Evolutionary conservation across 2,797 vertebrate genomes (phyloP).

Genomic region (Danio choprae): DNA sequence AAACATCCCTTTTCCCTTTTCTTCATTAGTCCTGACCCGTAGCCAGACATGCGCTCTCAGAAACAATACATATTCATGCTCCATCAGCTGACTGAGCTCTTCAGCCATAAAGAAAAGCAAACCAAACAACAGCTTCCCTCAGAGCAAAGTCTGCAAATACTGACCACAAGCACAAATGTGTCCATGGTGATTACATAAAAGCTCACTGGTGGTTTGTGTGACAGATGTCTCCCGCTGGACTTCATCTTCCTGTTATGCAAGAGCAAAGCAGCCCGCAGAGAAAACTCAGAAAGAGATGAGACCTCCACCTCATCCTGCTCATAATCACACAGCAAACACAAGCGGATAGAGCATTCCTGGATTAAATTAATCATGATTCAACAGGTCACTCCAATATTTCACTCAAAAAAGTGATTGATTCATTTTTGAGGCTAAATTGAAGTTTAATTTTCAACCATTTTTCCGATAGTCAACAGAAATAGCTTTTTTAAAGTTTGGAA

Average conservation of each 20-base stretch:
- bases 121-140: conserved; percentile 8
- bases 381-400: conserved; percentile 9
- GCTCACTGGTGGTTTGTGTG: conserved; percentile 64
- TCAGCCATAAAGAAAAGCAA: neutral
- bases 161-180: conserved; percentile 25
- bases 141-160: conserved; percentile 8
- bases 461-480: too few species aligned
- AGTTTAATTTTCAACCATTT: too few species aligned
- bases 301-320: conserved; percentile 1
- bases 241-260: conserved; percentile 74
- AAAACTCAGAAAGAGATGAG: conserved; percentile 13
- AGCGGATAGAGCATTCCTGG: neutral
- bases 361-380: neutral
- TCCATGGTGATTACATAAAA: conserved; percentile 74
- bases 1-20: conserved; percentile 1
- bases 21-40: neutral
- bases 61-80: conserved; percentile 1
- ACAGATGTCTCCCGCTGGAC: conserved; percentile 75
- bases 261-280: conserved; percentile 10
- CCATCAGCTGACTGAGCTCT: conserved; percentile 17
- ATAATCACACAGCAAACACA: conserved; percentile 17
- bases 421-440: neutral
- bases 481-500: too few species aligned
- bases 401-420: neutral
- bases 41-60: neutral